phyloP scores from a whole-genome alignment of 2,113 vertebrate genomes.

The Sander vitreus region DNA sequence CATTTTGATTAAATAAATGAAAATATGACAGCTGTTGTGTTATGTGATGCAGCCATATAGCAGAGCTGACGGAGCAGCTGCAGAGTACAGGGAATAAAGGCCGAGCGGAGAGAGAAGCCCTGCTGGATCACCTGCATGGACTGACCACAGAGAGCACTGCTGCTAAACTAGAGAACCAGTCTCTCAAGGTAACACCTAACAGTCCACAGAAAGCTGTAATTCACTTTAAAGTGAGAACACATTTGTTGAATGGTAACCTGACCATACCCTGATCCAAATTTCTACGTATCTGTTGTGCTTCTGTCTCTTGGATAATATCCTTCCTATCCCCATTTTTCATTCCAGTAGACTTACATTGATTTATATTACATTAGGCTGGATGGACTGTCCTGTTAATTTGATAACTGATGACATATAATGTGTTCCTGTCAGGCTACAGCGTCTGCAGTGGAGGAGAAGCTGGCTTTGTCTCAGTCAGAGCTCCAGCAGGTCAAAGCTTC shows the following conservation, averaged over 20 bases:
- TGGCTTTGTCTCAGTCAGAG: constrained; percentile 87
- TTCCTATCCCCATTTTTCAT: not conserved
- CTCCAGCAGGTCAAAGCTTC: constrained; percentile 90
- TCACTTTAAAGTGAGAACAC: not conserved
- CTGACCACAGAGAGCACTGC: constrained; percentile 83
- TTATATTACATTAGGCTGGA: constrained; percentile 7
- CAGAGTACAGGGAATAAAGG: constrained; percentile 85
- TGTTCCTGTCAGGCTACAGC: constrained; percentile 81
- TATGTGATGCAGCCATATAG: constrained; percentile 81
- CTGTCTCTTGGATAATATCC: not conserved
- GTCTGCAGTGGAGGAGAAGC: constrained; percentile 87
- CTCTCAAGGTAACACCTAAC: constrained; percentile 85
- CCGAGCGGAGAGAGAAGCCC: constrained; percentile 80
- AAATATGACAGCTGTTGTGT: not conserved
- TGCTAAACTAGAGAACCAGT: constrained; percentile 89
- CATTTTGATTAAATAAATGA: not conserved
- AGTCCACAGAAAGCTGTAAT: not conserved
- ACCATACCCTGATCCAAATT: not conserved
- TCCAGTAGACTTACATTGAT: not conserved
- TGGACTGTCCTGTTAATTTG: not conserved
- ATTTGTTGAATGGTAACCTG: not conserved
- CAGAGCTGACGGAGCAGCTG: constrained; percentile 87
- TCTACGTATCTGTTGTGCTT: not conserved
- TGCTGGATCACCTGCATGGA: constrained; percentile 85
- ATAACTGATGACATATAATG: not conserved